These are phyloP conservation scores for Eupsittula cactorum DNA, from an alignment of 2,113 vertebrate species.

Conservation along the genomic window DNA sequence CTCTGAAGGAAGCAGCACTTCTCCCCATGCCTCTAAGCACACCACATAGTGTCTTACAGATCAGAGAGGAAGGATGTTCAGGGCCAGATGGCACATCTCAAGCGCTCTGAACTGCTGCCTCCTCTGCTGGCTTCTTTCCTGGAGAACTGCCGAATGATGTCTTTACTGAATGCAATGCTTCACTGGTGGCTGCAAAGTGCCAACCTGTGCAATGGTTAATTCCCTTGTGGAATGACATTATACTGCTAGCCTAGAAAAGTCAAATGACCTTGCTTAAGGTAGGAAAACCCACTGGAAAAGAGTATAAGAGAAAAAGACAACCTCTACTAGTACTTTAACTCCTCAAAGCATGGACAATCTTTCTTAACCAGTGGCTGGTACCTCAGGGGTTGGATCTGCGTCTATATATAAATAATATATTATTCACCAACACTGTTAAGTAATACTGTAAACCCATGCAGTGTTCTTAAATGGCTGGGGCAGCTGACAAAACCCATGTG, in stretches of 20 bases:
- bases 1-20: background rate
- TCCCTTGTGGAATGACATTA: background rate
- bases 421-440: background rate
- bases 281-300: background rate
- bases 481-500: rapidly evolving
- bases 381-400: background rate
- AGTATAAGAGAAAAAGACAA: background rate
- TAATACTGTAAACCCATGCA: background rate
- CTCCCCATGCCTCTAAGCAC: background rate
- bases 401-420: background rate
- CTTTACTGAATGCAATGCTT: background rate
- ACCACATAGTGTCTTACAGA: rapidly evolving
- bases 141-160: background rate
- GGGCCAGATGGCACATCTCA: background rate
- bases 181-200: background rate
- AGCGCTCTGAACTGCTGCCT: background rate
- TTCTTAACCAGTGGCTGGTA: background rate
- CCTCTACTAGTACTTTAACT: background rate
- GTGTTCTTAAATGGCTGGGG: background rate
- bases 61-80: background rate
- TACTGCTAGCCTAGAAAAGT: background rate
- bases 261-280: background rate
- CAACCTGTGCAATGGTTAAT: background rate
- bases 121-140: background rate
- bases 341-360: background rate